Evolutionary conservation across 2,888 invertebrate species (phyloP).

Genomic region (Ischnus inquisitorius): DNA sequence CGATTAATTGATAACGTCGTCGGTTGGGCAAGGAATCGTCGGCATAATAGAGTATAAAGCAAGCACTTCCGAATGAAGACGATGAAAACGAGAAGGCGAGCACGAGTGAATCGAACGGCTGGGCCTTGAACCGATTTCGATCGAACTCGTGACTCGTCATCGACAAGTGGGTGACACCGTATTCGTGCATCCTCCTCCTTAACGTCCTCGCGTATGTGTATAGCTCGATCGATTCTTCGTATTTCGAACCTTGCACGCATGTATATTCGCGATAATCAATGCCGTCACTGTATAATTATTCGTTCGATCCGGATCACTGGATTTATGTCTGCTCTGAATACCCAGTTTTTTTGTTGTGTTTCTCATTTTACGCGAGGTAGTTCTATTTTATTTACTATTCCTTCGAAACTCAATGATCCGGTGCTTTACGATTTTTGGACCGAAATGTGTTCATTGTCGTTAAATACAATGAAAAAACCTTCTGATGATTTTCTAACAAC

Average conservation of each 20-base stretch:
- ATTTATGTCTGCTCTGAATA: background rate
- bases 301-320: conserved; percentile 15
- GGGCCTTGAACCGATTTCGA: conserved; percentile 80
- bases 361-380: background rate
- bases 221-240: conserved; percentile 27
- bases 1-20: background rate
- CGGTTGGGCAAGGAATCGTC: background rate
- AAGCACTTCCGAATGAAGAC: conserved; percentile 39
- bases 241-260: conserved; percentile 4
- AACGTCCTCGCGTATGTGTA: conserved; percentile 36
- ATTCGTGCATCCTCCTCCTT: conserved; percentile 65
- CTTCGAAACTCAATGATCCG: background rate
- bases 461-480: too few species aligned
- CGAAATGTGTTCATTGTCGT: background rate
- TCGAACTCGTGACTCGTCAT: conserved; percentile 64
- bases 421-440: background rate
- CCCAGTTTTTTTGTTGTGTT: background rate
- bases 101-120: conserved; percentile 44
- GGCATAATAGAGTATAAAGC: conserved; percentile 33
- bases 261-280: background rate
- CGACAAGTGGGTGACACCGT: conserved; percentile 69
- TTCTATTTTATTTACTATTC: background rate
- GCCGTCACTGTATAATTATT: conserved; percentile 30
- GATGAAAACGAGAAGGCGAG: conserved; percentile 46
- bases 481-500: too few species aligned